phyloP scores from a whole-genome alignment of 2,113 vertebrate genomes.

The Corydoras maculifer region DNA sequence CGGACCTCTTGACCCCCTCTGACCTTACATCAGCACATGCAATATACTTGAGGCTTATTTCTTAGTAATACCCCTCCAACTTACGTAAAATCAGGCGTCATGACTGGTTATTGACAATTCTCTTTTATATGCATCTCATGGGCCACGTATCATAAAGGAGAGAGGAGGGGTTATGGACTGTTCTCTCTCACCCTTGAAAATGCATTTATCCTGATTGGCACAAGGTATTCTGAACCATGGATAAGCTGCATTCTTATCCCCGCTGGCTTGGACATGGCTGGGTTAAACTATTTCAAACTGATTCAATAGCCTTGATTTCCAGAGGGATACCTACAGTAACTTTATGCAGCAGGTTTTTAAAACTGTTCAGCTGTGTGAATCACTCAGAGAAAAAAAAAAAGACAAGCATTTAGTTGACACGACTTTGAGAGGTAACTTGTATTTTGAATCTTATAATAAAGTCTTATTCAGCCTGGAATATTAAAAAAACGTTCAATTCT shows the following conservation, averaged over 20 bases:
- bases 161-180: slow-evolving; percentile 4
- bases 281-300: slow-evolving; percentile 36
- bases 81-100: too few relatives aligned
- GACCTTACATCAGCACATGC: too few relatives aligned
- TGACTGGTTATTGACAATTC: too few relatives aligned
- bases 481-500: neutral
- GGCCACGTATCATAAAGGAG: neutral
- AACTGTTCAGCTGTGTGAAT: slow-evolving; percentile 6
- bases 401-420: neutral
- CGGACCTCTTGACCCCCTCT: too few relatives aligned
- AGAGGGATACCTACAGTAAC: slow-evolving; percentile 27
- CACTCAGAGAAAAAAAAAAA: neutral
- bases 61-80: too few relatives aligned
- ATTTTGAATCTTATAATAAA: neutral
- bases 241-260: slow-evolving; percentile 33
- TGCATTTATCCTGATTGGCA: slow-evolving; percentile 37
- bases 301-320: slow-evolving; percentile 45
- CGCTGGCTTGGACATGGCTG: slow-evolving; percentile 36
- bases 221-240: slow-evolving; percentile 26
- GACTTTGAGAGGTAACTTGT: slow-evolving; percentile 1
- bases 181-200: slow-evolving; percentile 2
- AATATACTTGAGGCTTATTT: too few relatives aligned
- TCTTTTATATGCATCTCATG: neutral
- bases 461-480: slow-evolving; percentile 1
- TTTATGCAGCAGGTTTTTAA: slow-evolving; percentile 13